Base-by-base conservation (phyloP, 2,888 invertebrate species). In the Timema cristinae region DNA sequence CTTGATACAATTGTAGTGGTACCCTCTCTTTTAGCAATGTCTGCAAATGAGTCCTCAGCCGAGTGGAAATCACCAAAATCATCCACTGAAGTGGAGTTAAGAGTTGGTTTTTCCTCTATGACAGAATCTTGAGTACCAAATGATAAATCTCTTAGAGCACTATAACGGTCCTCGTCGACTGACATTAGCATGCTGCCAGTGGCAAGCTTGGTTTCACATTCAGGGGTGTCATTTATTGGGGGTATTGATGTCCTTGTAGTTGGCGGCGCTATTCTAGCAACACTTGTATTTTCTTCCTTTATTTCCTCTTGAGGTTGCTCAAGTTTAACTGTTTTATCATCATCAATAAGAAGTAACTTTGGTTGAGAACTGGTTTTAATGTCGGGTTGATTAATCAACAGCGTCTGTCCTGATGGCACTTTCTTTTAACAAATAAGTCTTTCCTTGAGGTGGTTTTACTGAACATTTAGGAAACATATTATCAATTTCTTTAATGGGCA, bases 61-160 rank as follows among this genome's bases (percentile, higher is more conserved):
- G 83, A 83, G 32, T 83, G 79, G 77, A 84, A 84, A 73, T 84
- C 84, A 52, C 84, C 84, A 78, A 84, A 84, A 74, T 84, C 84
- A 74, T 84, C 84, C 63, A 76, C 74, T 50, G 68, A 50, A 48
- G 78, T 74, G 66, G 73, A 74, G 52, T 74, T 75, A 67, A 75
- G 73, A 32, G 73, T 63, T 13, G 74, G 73, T 50, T 68, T 68
- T 11, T 15, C 63, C 32, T 32, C 32, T 32, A 32, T 4, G 32
- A 32, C 2, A 49, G 51, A 10, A 8, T 74, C 76, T n/a, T 67
- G 47, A 7, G 63, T 66, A 49, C 15, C 16, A 15, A 66, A 50
- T 15, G 74, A 79, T 72, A 85, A 77, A 75, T 80, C 79, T 77
- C 85, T 80, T 68, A 85, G 78, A 54, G 84, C 84, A 75, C 84